phyloP scores from a whole-genome alignment of 2,888 invertebrate genomes.

The Drosophila macrospina region DNA sequence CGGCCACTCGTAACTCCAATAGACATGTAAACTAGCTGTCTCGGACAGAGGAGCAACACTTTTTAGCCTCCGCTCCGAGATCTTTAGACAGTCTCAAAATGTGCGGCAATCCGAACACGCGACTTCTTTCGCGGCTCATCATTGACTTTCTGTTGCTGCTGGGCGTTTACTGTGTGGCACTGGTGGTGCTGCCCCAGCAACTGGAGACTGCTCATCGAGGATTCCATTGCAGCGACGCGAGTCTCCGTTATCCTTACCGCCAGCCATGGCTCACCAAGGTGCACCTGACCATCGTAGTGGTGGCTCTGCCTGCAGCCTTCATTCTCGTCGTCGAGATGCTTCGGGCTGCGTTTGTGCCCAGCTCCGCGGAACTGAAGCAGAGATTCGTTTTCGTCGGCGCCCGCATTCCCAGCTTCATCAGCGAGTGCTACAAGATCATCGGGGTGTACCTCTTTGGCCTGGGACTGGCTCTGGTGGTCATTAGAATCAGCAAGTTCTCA shows the following conservation, averaged over 20 bases:
- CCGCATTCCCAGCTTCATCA: slow-evolving; percentile 76
- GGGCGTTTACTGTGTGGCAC: slow-evolving; percentile 68
- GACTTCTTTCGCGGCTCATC: slow-evolving; percentile 76
- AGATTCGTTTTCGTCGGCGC: slow-evolving; percentile 74
- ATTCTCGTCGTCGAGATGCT: slow-evolving; percentile 77
- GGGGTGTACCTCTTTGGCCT: slow-evolving; percentile 80
- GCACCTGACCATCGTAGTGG: slow-evolving; percentile 74
- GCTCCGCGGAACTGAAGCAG: slow-evolving; percentile 56
- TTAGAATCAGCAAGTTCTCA: slow-evolving; percentile 53
- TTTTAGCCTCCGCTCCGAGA: background rate
- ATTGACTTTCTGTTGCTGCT: slow-evolving; percentile 75
- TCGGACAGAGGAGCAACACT: slow-evolving; percentile 35
- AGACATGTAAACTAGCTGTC: slow-evolving; percentile 49
- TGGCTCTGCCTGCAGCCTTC: slow-evolving; percentile 73
- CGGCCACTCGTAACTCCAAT: slow-evolving; percentile 31
- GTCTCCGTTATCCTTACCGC: slow-evolving; percentile 91
- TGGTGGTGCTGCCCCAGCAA: slow-evolving; percentile 72
- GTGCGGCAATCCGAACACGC: slow-evolving; percentile 80
- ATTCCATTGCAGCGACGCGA: slow-evolving; percentile 97
- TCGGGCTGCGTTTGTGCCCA: slow-evolving; percentile 71
- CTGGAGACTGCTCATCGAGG: slow-evolving; percentile 87
- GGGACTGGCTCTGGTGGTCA: slow-evolving; percentile 65
- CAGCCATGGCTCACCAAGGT: slow-evolving; percentile 70
- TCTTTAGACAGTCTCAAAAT: slow-evolving; percentile 65
- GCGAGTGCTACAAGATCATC: slow-evolving; percentile 78